These are phyloP conservation scores for Apus apus DNA, from an alignment of 2,113 vertebrate genomes.

Conservation along the genomic window DNA sequence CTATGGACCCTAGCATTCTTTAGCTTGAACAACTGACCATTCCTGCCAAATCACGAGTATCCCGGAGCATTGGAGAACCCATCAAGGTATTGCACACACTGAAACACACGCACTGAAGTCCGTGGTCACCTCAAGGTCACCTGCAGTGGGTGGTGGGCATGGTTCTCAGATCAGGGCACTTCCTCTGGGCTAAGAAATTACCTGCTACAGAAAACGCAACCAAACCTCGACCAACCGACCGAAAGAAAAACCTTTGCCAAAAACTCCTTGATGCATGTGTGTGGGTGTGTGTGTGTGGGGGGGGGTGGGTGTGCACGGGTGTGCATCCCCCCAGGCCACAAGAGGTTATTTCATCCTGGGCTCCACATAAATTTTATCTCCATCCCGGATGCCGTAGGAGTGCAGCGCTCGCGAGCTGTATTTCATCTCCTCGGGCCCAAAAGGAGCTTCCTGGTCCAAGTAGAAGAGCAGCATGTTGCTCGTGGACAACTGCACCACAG, in stretches of 20 bases:
- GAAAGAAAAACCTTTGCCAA: slow-evolving; percentile 65
- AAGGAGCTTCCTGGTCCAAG: slow-evolving; percentile 86
- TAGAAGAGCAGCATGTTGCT: slow-evolving; percentile 92
- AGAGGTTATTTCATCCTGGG: slow-evolving; percentile 84
- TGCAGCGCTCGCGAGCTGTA: slow-evolving; percentile 88
- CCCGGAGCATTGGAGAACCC: slow-evolving; percentile 52
- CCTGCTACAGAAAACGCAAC: slow-evolving; percentile 61
- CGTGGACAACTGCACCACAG: slow-evolving; percentile 85
- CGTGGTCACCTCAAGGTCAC: slow-evolving; percentile 38
- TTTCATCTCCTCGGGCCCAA: slow-evolving; percentile 93
- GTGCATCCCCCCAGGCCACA: slow-evolving; percentile 36
- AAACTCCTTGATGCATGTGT: slow-evolving; percentile 63
- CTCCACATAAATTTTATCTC: slow-evolving; percentile 93
- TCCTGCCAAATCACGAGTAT: slow-evolving; percentile 47
- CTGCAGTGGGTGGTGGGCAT: slow-evolving; percentile 28
- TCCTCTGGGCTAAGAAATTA: slow-evolving; percentile 48
- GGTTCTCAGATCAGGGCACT: slow-evolving; percentile 39
- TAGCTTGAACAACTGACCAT: slow-evolving; percentile 5
- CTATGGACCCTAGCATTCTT: not conserved
- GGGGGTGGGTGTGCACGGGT: not conserved
- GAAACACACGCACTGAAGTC: slow-evolving; percentile 57
- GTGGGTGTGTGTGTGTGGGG: not conserved
- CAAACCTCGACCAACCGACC: slow-evolving; percentile 54
- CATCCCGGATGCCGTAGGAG: slow-evolving; percentile 92
- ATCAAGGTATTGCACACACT: slow-evolving; percentile 55